Base-by-base conservation (phyloP, 2,888 invertebrate genomes). In the Ligdia adustata region DNA sequence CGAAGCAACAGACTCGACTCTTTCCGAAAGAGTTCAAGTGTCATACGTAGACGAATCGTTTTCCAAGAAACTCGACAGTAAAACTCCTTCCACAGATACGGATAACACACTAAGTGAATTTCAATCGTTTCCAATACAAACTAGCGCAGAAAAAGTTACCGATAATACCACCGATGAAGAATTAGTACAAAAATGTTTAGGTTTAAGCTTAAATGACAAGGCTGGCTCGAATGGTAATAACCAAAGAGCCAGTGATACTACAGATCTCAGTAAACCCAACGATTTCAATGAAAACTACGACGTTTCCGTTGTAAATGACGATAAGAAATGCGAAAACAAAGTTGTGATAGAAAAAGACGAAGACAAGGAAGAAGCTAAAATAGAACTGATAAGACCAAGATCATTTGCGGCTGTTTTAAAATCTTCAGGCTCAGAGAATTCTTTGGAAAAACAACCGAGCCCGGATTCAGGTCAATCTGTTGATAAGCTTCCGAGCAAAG, bases 401-500 rank as follows among this genome's bases (percentile, higher is more conserved):
- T 80, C 88, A 0, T 89, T 90, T 37, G 90, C 90, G 0, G 85
- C 90, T 1, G 87, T 91, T 0, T 65, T 91, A 0, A 91, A 88
- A 42, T 75, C 82, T 2, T 83, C 88, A 0, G 86, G 86, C 0
- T 82, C 90, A 0, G 89, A 86, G 29, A 90, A 91, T 41, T 77
- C 84, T 9, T 55, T 83, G 22, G 89, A 87, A 1, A 88, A 81
- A 56, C 89, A 82, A 40, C 64, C 59, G 0, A 90, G 86, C 50
- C 82, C 86, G 0, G 90, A 90, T 6, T 66, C 72, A 0, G 87
- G 87, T 1, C 84, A 82, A 1, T 57, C 87, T 0, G 78, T 90
- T 1, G 89, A 91, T 28, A 91, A 91, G 60, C 76, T 93, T 42
- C 91, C 92, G 0, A 87, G 81, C 35, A 91, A 92, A 67, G 77